Percentiles rank a stretch among this genome's conserved stretches.
These are phyloP conservation scores for Aspidoscelis tigris DNA, from an alignment of 2,113 vertebrate genomes.

Conservation along the genomic window DNA sequence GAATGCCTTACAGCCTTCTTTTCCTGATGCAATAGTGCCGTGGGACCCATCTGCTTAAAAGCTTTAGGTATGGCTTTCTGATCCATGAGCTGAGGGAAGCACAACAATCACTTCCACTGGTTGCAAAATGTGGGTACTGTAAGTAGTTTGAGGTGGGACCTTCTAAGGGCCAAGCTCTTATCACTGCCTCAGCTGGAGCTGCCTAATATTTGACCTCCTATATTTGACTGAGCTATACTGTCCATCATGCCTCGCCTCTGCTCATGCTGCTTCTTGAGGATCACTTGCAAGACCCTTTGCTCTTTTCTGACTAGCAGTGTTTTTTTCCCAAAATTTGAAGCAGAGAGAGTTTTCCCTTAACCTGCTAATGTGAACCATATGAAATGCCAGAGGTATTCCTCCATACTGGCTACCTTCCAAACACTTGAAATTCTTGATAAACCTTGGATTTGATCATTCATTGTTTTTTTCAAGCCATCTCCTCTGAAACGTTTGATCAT, in stretches of 20 bases:
- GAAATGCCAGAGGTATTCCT: not conserved
- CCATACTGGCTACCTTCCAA: too few relatives aligned
- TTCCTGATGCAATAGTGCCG: not conserved
- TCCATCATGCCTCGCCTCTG: too few relatives aligned
- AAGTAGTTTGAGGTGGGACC: not conserved
- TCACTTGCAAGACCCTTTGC: not conserved
- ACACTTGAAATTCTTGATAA: not conserved
- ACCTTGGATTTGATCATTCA: not conserved
- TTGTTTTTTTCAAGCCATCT: not conserved
- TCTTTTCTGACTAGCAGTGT: not conserved
- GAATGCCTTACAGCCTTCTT: not conserved
- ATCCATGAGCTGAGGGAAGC: not conserved
- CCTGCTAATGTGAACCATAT: not conserved
- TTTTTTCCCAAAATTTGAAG: not conserved
- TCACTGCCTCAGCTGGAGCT: too few relatives aligned
- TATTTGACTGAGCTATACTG: too few relatives aligned
- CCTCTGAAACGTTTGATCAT: not conserved
- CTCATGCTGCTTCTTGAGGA: not conserved
- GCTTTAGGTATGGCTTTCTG: not conserved
- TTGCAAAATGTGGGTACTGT: not conserved
- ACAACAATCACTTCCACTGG: not conserved
- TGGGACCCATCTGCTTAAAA: not conserved
- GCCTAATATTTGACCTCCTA: too few relatives aligned
- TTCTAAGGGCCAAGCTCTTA: not conserved
- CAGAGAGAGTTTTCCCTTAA: not conserved